Evolutionary conservation across 2,888 invertebrate genomes (phyloP).

Genomic region (Epinotia bilunana): DNA sequence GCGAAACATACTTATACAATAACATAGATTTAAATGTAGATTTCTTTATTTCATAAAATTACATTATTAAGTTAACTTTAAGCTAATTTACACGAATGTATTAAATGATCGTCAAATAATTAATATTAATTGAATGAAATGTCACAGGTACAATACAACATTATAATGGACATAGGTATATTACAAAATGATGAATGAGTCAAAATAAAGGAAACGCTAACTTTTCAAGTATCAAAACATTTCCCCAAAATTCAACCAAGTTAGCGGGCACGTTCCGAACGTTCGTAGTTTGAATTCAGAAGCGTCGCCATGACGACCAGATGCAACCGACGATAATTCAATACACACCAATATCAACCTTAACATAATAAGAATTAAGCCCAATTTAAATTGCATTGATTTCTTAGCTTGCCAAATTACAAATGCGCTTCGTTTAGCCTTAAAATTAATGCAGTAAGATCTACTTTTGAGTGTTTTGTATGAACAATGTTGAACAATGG

Average conservation of each 20-base stretch:
- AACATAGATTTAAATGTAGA: too few relatives aligned
- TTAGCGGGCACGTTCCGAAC: slow-evolving; percentile 59
- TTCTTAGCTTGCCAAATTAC: slow-evolving; percentile 2
- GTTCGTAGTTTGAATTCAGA: slow-evolving; percentile 60
- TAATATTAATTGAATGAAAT: too few relatives aligned
- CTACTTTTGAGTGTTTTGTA: not conserved
- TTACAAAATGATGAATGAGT: too few relatives aligned
- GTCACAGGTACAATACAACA: too few relatives aligned
- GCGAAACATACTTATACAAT: too few relatives aligned
- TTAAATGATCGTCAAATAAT: too few relatives aligned
- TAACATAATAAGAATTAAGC: not conserved
- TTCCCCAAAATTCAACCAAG: slow-evolving; percentile 2
- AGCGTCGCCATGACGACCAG: slow-evolving; percentile 60
- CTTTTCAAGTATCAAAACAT: slow-evolving; percentile 25
- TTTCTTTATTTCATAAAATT: too few relatives aligned
- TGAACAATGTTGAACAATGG: not conserved
- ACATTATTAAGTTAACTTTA: too few relatives aligned
- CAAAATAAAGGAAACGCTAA: too few relatives aligned
- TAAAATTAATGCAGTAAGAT: slow-evolving; percentile 1
- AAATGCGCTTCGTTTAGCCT: not conserved
- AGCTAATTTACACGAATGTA: too few relatives aligned
- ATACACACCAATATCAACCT: slow-evolving; percentile 11
- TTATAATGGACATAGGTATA: too few relatives aligned
- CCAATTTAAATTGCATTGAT: not conserved
- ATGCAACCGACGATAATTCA: slow-evolving; percentile 48